These are phyloP conservation scores for Luidia sarsii DNA, from an alignment of 53 echinoderm and acorn worm genomes.

Conservation along the genomic window DNA sequence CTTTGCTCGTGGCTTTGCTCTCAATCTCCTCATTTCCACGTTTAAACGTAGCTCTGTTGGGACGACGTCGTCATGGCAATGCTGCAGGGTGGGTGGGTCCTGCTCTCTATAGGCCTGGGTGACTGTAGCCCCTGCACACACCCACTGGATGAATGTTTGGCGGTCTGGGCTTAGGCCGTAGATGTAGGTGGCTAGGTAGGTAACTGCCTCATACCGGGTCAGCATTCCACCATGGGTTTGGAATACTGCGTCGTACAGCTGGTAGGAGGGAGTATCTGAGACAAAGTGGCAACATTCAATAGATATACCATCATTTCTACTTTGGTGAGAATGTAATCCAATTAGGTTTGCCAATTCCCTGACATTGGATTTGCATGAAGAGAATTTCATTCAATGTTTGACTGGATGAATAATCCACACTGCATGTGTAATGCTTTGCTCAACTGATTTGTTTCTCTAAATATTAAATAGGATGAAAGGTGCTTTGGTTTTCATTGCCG, in stretches of 20 bases:
- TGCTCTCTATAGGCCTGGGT: conserved; percentile 4
- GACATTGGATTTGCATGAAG: too few species aligned
- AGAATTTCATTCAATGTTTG: too few species aligned
- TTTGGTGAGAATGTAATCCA: neutral
- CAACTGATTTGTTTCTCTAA: too few species aligned
- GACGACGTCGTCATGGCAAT: conserved; percentile 4
- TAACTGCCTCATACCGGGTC: conserved; percentile 3
- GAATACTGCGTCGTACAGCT: conserved; percentile 6
- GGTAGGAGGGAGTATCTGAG: conserved; percentile 7
- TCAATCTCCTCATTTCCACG: neutral
- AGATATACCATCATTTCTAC: too few species aligned
- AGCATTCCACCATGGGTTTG: conserved; percentile 21
- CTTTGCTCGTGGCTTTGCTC: neutral
- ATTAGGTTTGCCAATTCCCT: neutral
- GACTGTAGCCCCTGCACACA: neutral
- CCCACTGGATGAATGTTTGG: neutral
- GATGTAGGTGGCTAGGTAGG: conserved; percentile 27
- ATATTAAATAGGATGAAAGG: too few species aligned
- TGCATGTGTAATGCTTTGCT: too few species aligned
- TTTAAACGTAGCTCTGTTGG: neutral
- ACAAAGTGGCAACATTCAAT: neutral
- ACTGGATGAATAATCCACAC: too few species aligned
- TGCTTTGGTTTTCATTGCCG: too few species aligned
- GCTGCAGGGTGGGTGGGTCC: neutral
- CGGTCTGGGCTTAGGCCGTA: conserved; percentile 11